Base-by-base conservation (phyloP, 2,113 vertebrate genomes). In the Mirza zaza region DNA sequence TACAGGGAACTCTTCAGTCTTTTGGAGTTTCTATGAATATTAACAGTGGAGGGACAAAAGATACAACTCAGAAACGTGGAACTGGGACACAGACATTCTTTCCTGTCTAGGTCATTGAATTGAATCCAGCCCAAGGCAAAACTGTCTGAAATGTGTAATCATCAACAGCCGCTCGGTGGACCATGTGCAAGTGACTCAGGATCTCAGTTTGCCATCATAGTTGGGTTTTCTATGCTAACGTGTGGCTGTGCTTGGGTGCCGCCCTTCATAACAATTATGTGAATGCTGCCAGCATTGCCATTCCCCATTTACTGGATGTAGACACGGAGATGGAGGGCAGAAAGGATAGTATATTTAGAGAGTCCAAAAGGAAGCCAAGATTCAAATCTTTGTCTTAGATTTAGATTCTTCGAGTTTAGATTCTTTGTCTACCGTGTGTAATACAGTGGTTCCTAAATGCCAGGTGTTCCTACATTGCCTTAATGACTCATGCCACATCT, bases 41-140 rank as follows among this genome's bases (percentile, higher is more conserved):
- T 34, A 57, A 48, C 80, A 63, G 36, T 27, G 3, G 32, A 45
- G 70, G 84, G 50, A 55, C 5, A 36, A 55, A 81, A 79, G 13
- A 50, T 15, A 34, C 29, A 76, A 36, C 88, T 89, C 76, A 63
- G 94, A 82, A 73, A 67, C 39, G 5, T 80, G 85, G 96, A 96
- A 97, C 42, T 68, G 81, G 96, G 96, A 63, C 94, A 52, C n/a
- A 55, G 83, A 57, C 81, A 85, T 87, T 75, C n/a, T 81, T 80
- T 94, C 55, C 1, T 32, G 96, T 95, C 71, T 59, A 83, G 97
- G 97, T 96, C 97, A 97, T 71, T 88, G 96, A 82, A 34, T 11
- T 79, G 76, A 85, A 73, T 59, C 67, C 65, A 70, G 97, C 97
- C 92, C 55, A 34, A 82, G 97, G 97, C 97, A 92, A 85, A 94